A percentile compares a stretch with the other conserved stretches of the same genome.
Evolutionary conservation across 37 sponge, comb jelly and placozoan genomes (phyloP).

Genomic region (Halichondria panicea): DNA sequence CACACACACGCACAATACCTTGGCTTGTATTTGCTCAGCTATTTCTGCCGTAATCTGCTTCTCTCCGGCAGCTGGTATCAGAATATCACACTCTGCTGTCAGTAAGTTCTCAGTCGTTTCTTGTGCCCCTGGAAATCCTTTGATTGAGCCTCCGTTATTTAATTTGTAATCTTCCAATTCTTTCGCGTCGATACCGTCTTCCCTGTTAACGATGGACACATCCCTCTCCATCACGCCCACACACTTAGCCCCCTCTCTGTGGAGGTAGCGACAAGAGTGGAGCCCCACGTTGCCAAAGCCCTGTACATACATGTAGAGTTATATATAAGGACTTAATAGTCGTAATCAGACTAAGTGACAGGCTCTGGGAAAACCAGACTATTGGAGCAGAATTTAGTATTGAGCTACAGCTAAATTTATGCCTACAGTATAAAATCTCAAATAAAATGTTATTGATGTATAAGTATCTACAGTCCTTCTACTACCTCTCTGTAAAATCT

Average conservation of each 20-base stretch:
- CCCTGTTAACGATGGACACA: slow-evolving; percentile 80
- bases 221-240: slow-evolving; percentile 95
- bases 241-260: slow-evolving; percentile 85
- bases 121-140: slow-evolving; percentile 88
- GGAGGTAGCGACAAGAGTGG: slow-evolving; percentile 88
- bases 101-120: slow-evolving; percentile 86
- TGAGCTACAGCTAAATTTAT: too few relatives aligned
- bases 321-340: too few relatives aligned
- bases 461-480: too few relatives aligned
- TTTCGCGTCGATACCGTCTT: slow-evolving; percentile 93
- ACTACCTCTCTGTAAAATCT: too few relatives aligned
- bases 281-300: slow-evolving; percentile 99
- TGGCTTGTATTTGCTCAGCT: slow-evolving; percentile 89
- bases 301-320: too few relatives aligned
- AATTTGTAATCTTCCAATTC: slow-evolving; percentile 84
- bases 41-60: slow-evolving; percentile 84
- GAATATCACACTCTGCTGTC: slow-evolving; percentile 92
- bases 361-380: too few relatives aligned
- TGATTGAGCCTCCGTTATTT: slow-evolving; percentile 62
- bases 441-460: too few relatives aligned
- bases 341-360: too few relatives aligned
- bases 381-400: too few relatives aligned
- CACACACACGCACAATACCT: too few relatives aligned
- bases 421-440: too few relatives aligned
- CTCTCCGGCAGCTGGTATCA: slow-evolving; percentile 96